A percentile compares a stretch with the other conserved stretches of the same genome.
These are phyloP conservation scores for Sympetrum striolatum DNA, from an alignment of 2,888 invertebrate species.

Conservation along the genomic window DNA sequence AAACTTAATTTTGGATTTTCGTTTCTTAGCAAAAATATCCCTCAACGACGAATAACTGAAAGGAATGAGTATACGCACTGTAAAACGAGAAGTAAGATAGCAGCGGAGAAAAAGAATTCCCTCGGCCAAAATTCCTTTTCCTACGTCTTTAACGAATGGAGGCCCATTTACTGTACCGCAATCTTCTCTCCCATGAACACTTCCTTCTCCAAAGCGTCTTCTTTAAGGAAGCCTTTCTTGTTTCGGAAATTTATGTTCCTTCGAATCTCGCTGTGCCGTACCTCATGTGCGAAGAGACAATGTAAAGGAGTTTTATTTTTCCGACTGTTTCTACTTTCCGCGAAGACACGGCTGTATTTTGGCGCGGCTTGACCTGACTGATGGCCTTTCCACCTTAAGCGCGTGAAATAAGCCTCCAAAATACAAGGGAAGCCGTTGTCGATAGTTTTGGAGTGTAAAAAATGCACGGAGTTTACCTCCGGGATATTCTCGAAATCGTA, in stretches of 20 bases:
- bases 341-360: not conserved
- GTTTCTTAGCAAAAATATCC: too few relatives aligned
- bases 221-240: not conserved
- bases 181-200: not conserved
- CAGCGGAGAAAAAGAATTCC: too few relatives aligned
- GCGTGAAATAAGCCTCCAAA: not conserved
- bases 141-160: not conserved
- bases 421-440: not conserved
- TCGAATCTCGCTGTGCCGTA: not conserved
- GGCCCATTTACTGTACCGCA: not conserved
- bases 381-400: not conserved
- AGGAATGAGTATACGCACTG: too few relatives aligned
- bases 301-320: conserved; percentile 19
- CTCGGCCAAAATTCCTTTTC: too few relatives aligned
- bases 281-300: conserved; percentile 20
- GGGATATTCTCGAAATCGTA: not conserved
- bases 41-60: too few relatives aligned
- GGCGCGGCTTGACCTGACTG: not conserved
- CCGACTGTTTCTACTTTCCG: not conserved
- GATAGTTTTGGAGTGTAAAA: not conserved
- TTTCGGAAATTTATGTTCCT: conserved; percentile 25
- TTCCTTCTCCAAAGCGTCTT: not conserved
- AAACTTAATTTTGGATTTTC: too few relatives aligned
- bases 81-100: too few relatives aligned
- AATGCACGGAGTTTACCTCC: not conserved